Base-by-base conservation (phyloP, 2,888 invertebrate species). In the Scotopteryx bipunctaria region DNA sequence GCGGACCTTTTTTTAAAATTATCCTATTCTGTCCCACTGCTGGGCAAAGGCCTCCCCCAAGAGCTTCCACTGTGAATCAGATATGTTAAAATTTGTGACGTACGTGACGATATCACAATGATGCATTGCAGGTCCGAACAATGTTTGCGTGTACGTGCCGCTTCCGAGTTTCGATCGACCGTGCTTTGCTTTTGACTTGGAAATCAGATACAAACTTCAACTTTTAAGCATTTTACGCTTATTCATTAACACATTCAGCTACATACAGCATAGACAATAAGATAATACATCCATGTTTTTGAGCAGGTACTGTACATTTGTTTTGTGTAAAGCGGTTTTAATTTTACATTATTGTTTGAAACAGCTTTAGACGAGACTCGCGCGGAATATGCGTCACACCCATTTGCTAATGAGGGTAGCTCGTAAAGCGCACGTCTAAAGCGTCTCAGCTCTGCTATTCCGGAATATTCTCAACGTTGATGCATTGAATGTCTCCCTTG, bases 111-210 rank as follows among this genome's bases (percentile, higher is more conserved):
- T 64, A 65, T 68, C 69, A 73, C 67, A 68, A 63, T 85, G 83
- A 83, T 85, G 84, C 83, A 84, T 78, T 84, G 86, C 83, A 73
- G 81, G 66, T 70, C 64, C 61, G 56, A 63, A 65, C 63, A 64
- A 67, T 71, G 68, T 66, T 83, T 58, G 79, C 81, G 76, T 81
- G 78, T 70, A 67, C 58, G 61, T 64, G 66, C 61, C 66, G 62
- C 72, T 70, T 63, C 64, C 64, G 59, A n/a, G n/a, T n/a, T n/a
- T n/a, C n/a, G n/a, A 56, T 63, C 59, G 55, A 61, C 59, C 58
- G 33, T 45, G 47, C 49, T 35, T 32, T 40, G 38, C 47, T 53
- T 35, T 29, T 33, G 47, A 61, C 56, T 61, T 49, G 33, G 58
- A 61, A 55, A 48, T 56, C 43, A 23, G 27, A 45, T 33, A 37